Percentiles rank a stretch among this genome's conserved stretches.
Conservation (phyloP, 2,113 vertebrate genomes). For the Rousettus leschenaultii region DNA sequence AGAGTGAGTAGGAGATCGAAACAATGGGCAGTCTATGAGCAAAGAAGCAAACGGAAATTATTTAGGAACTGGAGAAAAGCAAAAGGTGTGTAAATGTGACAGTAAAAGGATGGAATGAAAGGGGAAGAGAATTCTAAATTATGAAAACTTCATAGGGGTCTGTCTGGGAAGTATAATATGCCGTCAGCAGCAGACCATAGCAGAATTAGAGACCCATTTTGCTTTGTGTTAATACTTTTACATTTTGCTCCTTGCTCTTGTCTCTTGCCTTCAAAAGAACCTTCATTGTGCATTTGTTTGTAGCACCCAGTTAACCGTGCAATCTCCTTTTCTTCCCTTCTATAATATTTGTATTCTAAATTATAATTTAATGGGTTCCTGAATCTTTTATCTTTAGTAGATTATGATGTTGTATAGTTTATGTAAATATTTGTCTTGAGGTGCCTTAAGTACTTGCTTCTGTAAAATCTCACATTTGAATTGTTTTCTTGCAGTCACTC, state of each 20-base stretch:
- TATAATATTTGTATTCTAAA: conserved; percentile 59
- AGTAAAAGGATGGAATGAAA: background rate
- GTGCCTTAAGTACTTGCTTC: conserved; percentile 52
- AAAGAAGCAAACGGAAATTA: background rate
- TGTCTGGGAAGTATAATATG: background rate
- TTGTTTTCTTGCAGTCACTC: conserved; percentile 60
- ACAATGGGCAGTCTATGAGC: background rate
- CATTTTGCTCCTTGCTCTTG: conserved; percentile 7
- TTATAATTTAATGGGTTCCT: conserved; percentile 59
- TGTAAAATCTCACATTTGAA: conserved; percentile 58
- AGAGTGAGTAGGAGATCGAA: background rate
- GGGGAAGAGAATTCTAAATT: background rate
- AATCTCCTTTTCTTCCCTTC: background rate
- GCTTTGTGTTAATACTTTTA: conserved; percentile 4
- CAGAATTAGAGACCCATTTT: background rate
- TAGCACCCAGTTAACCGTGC: background rate
- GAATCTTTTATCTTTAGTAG: conserved; percentile 71
- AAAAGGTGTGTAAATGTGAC: background rate
- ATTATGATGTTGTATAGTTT: conserved; percentile 68
- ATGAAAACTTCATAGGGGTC: background rate
- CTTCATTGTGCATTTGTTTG: background rate
- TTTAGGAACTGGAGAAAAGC: background rate
- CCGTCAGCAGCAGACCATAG: background rate
- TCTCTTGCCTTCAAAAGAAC: background rate
- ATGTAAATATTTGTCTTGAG: conserved; percentile 72